Base-by-base conservation (phyloP, 2,113 vertebrate genomes). In the Dermatemys mawii region DNA sequence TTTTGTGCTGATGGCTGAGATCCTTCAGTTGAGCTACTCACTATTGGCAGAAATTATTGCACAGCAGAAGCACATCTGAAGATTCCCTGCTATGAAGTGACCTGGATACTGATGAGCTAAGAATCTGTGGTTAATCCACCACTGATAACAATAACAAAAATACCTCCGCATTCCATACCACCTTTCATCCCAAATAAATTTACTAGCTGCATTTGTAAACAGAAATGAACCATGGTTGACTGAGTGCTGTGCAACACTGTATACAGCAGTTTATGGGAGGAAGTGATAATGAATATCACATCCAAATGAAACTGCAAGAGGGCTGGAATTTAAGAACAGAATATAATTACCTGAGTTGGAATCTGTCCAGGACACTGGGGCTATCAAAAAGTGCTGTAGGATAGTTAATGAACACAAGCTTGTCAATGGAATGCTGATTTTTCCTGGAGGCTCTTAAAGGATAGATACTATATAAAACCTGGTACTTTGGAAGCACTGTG, bases 401-500 rank as follows among this genome's bases (percentile, higher is more conserved):
- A 55, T 9, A 67, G 24, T 19, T 86, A 80, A 53, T 1, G 8
- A 50, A 24, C 6, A 54, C 0, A 0, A 73, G 24, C 32, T 4
- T 3, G 54, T 14, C 44, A 78, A 3, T n/a, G 60, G 51, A 84
- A 60, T 5, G 2, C 32, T 0, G 0, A 75, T 54, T 54, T 86
- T 78, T 83, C 44, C 13, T 70, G 41, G 26, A n/a, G 22, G 32
- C 13, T 27, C 21, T 16, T 75, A 67, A 73, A 50, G 70, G 14
- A 38, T 2, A 49, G 22, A 19, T 35, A 4, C 27, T 78, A n/a
- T 9, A 22, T 80, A 87, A 67, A 48, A 97, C 90, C 67, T 87
- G 94, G 89, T 89, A 92, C 89, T 94, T 95, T 90, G 70, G 82
- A 94, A 87, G 67, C 88, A 93, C 81, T 97, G 46, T 85, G 82